Evolutionary conservation across 2,888 invertebrate genomes (phyloP).

Genomic region (Dioctria rufipes): DNA sequence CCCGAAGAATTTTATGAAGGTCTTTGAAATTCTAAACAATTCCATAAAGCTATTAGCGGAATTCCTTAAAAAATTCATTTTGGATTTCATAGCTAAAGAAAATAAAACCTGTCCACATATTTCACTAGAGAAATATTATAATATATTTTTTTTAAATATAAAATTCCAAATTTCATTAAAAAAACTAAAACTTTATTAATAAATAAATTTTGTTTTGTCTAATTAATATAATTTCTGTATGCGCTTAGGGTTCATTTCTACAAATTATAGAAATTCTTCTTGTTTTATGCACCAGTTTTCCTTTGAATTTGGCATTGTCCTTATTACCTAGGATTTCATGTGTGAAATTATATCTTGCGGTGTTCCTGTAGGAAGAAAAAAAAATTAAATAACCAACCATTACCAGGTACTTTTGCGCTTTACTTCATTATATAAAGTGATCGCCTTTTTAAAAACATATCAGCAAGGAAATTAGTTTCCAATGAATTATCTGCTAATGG

Average conservation of each 20-base stretch:
- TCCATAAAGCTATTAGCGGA: too few species aligned
- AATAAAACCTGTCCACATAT: too few species aligned
- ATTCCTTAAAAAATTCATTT: too few species aligned
- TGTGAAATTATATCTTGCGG: constrained; percentile 88
- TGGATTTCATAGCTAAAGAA: too few species aligned
- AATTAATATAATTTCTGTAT: not conserved
- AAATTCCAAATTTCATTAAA: too few species aligned
- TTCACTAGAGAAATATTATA: too few species aligned
- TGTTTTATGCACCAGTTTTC: constrained; percentile 74
- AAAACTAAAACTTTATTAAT: too few species aligned
- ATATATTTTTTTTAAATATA: too few species aligned
- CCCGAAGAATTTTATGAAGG: too few species aligned
- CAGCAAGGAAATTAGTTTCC: constrained; percentile 76
- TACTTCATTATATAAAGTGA: constrained; percentile 95
- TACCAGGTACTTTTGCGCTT: constrained; percentile 56
- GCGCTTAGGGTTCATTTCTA: constrained; percentile 77
- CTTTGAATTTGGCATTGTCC: constrained; percentile 78
- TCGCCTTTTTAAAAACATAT: constrained; percentile 83
- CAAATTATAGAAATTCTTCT: constrained; percentile 88
- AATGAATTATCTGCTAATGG: constrained; percentile 65
- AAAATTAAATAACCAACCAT: constrained; percentile 38
- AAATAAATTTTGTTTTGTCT: too few species aligned
- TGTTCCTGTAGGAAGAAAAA: constrained; percentile 73
- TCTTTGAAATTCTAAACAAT: too few species aligned
- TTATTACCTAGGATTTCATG: constrained; percentile 86